Conservation (phyloP, 2,797 vertebrate species). For the Sciurus carolinensis region DNA sequence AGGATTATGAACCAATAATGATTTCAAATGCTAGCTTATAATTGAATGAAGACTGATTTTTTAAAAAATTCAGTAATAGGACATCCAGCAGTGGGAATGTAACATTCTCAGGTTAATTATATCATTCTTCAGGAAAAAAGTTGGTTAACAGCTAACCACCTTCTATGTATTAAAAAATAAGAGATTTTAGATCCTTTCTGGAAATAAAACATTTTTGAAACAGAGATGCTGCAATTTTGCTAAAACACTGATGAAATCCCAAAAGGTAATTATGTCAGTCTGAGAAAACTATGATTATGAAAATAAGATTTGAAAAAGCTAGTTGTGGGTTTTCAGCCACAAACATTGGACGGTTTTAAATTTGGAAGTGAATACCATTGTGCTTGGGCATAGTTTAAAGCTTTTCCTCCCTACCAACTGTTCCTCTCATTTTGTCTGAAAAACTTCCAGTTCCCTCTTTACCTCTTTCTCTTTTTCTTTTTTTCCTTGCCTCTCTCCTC, state of each 20-base stretch:
- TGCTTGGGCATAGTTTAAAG: constrained; percentile 73
- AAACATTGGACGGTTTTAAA: constrained; percentile 77
- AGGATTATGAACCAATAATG: constrained; percentile 55
- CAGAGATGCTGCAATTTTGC: constrained; percentile 71
- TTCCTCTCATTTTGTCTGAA: constrained; percentile 55
- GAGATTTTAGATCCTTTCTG: constrained; percentile 76
- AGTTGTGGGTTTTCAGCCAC: constrained; percentile 68
- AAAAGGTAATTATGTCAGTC: constrained; percentile 79
- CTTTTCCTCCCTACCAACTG: constrained; percentile 82
- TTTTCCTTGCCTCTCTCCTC: not conserved
- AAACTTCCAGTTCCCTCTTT: not conserved
- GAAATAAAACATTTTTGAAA: constrained; percentile 83
- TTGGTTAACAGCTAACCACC: constrained; percentile 69
- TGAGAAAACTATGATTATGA: constrained; percentile 77
- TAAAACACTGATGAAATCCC: constrained; percentile 70
- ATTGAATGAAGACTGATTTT: constrained; percentile 67
- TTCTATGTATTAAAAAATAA: constrained; percentile 78
- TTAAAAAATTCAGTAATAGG: constrained; percentile 30
- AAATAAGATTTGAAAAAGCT: constrained; percentile 77
- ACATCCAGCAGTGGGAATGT: constrained; percentile 68
- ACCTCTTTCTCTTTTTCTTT: not conserved
- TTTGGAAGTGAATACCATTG: constrained; percentile 67
- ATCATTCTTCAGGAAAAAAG: constrained; percentile 67
- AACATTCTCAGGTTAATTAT: constrained; percentile 67
- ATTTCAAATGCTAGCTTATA: constrained; percentile 74